These are phyloP conservation scores for Endotricha flammealis DNA, from an alignment of 2,888 invertebrate genomes.

Conservation along the genomic window DNA sequence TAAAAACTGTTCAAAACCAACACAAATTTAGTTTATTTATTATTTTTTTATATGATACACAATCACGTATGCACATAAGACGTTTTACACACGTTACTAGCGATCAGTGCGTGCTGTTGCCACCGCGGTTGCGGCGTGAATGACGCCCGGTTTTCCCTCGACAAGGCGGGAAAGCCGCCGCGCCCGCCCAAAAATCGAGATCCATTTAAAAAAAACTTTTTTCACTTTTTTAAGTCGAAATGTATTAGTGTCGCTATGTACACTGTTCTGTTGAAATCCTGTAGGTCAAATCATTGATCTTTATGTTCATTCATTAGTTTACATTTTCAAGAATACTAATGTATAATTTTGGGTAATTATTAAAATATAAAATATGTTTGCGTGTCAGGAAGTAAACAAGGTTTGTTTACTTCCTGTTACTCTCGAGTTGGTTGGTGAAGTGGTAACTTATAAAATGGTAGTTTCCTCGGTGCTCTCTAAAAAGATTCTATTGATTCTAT, in stretches of 20 bases:
- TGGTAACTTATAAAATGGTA: no score
- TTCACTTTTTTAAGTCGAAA: slow-evolving; percentile 40
- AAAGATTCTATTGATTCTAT: no score
- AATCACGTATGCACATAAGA: slow-evolving; percentile 2
- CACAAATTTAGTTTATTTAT: slow-evolving; percentile 7
- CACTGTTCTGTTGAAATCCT: slow-evolving; percentile 8
- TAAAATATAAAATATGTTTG: no score
- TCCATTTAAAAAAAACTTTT: slow-evolving; percentile 42
- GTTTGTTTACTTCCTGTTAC: no score
- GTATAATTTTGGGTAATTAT: no score
- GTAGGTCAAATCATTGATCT: slow-evolving; percentile 4
- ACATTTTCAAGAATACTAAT: no score
- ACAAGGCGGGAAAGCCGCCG: slow-evolving; percentile 55
- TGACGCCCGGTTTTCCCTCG: slow-evolving; percentile 44
- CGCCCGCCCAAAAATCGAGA: slow-evolving; percentile 50
- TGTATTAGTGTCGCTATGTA: slow-evolving; percentile 35
- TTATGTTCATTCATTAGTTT: slow-evolving; percentile 6
- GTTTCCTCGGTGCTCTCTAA: no score
- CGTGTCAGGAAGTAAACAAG: no score
- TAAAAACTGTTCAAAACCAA: slow-evolving; percentile 33
- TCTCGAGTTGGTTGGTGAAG: no score
- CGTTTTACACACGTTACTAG: background rate
- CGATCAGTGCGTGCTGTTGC: slow-evolving; percentile 43
- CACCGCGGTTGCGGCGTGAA: slow-evolving; percentile 44
- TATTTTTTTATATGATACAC: background rate